Evolutionary conservation across 2,113 vertebrate genomes (phyloP), one percentile per base, ranked within the genome.

Genomic region (Bufo bufo): DNA sequence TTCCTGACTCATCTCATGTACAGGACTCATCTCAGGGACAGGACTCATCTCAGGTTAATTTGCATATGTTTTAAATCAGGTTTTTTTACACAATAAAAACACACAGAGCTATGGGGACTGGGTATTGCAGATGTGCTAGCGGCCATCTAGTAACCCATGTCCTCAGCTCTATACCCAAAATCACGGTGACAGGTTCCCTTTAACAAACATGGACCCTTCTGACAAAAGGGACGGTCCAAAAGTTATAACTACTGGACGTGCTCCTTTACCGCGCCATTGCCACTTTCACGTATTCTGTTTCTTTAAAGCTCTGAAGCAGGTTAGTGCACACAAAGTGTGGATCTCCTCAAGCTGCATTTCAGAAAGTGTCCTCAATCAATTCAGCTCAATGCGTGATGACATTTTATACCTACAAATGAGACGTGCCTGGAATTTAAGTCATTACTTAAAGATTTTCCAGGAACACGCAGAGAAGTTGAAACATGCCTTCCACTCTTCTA

Each of bases 371-470:
- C 54, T n/a, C 11, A 23, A 58, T 80, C 77, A 80, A 80, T 56
- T 80, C 54, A n/a, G 54, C 77, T 80, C 77, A 58, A 78, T 78
- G 50, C 17, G 50, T 80, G 77, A 54, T n/a, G 19, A 58, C 50
- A 56, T 80, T 80, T 80, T 80, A 52, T 80, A 80, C 77, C 77
- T 80, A 54, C 17, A 58, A 80, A 80, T 58, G 13, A 80, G 52
- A 80, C 77, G 52, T 58, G 54, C n/a, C 52, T 80, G 16, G 75
- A 52, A 77, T 52, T 77, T 58, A 80, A 54, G 49, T 56, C 52
- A 80, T 80, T 80, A 80, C 77, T 56, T 20, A 80, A 54, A 80
- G 77, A 78, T 78, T 78, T 78, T 78, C 49, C 77, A 78, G 52
- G 77, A 54, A 80, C 77, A 56, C 43, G 50, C 77, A 56, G 49